phyloP scores from a whole-genome alignment of 2,113 vertebrate species.

The Irena cyanogastra region DNA sequence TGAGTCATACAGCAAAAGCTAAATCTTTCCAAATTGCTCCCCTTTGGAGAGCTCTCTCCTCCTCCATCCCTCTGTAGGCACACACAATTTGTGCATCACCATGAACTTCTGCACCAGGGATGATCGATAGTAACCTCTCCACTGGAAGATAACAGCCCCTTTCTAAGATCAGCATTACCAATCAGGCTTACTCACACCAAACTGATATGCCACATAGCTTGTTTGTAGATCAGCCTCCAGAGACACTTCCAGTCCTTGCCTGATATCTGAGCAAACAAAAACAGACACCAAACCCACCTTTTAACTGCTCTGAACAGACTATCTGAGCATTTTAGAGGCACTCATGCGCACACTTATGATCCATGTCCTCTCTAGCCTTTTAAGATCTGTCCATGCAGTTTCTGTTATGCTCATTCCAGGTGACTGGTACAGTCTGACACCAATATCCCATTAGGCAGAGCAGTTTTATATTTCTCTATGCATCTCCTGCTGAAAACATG shows the following conservation, averaged over 20 bases:
- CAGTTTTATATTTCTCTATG: not conserved
- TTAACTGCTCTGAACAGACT: not conserved
- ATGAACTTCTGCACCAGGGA: not conserved
- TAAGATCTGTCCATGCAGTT: not conserved
- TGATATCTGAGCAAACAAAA: not conserved
- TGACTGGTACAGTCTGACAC: not conserved
- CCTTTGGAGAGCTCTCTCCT: not conserved
- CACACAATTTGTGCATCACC: not conserved
- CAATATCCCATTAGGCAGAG: not conserved
- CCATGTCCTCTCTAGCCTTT: not conserved
- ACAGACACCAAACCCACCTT: not conserved
- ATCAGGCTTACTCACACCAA: not conserved
- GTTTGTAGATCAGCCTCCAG: not conserved
- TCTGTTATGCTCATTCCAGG: not conserved
- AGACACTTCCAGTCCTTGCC: not conserved
- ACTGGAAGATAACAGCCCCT: not conserved
- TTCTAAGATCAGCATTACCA: not conserved
- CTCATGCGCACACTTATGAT: not conserved
- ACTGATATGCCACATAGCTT: not conserved
- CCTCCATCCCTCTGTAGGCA: not conserved
- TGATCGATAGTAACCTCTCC: slow-evolving; percentile 2
- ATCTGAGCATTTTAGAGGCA: not conserved
- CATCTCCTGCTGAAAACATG: not conserved
- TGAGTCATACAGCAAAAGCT: not conserved
- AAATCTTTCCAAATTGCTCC: not conserved